Evolutionary conservation across 2,888 invertebrate genomes (phyloP).

Genomic region (Heliconius sara): DNA sequence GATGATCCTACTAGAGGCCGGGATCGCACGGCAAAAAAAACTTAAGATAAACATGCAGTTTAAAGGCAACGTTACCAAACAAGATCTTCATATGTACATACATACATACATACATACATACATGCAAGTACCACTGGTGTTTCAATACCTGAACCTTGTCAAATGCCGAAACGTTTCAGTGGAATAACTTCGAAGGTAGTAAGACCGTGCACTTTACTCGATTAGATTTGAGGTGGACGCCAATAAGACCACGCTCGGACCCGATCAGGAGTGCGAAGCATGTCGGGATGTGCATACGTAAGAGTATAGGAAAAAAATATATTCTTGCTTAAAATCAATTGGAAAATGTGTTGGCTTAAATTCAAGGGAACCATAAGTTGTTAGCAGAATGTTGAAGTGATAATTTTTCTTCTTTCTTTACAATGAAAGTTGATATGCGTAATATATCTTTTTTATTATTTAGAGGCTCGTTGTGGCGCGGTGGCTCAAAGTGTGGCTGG

Average conservation of each 20-base stretch:
- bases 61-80: slow-evolving; percentile 21
- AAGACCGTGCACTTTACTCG: slow-evolving; percentile 73
- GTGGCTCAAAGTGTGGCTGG: too few species aligned
- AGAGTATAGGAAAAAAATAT: not conserved
- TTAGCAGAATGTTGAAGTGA: too few species aligned
- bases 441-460: too few species aligned
- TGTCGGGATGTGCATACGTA: slow-evolving; percentile 24
- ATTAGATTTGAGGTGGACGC: slow-evolving; percentile 77
- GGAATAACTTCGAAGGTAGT: slow-evolving; percentile 68
- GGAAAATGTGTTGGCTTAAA: not conserved
- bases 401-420: too few species aligned
- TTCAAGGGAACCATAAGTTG: not conserved
- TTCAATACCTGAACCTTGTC: slow-evolving; percentile 58
- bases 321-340: slow-evolving; percentile 1
- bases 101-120: not conserved
- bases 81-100: slow-evolving; percentile 29
- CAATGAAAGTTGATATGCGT: too few species aligned
- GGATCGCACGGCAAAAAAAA: too few species aligned
- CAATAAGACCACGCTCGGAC: slow-evolving; percentile 57
- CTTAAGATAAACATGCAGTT: not conserved
- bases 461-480: too few species aligned
- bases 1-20: too few species aligned
- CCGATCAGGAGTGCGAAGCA: slow-evolving; percentile 47
- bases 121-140: slow-evolving; percentile 21
- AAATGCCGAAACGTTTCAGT: slow-evolving; percentile 76